Evolutionary conservation across 1,140 invertebrate genomes (phyloP), one percentile per base, ranked within the genome.

Genomic region (Drosophila busckii): DNA sequence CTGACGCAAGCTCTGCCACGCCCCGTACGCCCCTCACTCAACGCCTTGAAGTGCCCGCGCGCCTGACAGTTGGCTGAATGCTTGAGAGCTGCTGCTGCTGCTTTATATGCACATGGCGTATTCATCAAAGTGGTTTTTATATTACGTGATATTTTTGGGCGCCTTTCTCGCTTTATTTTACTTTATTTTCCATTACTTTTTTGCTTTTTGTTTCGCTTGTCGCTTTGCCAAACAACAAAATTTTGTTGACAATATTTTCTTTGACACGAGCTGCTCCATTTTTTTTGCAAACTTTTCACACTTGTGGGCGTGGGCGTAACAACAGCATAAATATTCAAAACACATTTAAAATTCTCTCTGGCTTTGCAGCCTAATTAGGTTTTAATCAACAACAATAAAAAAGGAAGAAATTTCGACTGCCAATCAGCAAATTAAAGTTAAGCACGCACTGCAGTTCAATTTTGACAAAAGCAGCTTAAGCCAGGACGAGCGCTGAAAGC

Each of bases 71-170:
- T 37, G 42, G 49, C 41, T 54, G 44, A 31, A 45, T 56, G 41
- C 22, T 60, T 55, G 69, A 64, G 41, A 49, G 63, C 56, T 28
- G 45, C 19, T 40, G 16, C 19, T 55, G 55, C 66, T 82, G 65
- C 53, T 82, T 82, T 70, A 70, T 82, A 80, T 80, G 75, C 75
- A 82, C 65, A 62, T 50, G 56, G 78, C 78, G 78, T 84, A 84
- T 84, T 78, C 78, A 84, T 84, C 78, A 84, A 84, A 84, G 78
- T 84, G 78, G 71, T 80, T 84, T 84, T 84, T 78, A 67, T 84
- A 80, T 82, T 80, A 80, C 75, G 75, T 80, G 75, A 82, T 82
- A 82, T 82, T 80, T 80, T 82, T 42, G 42, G 60, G 55, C 67
- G 73, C 62, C 71, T 73, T 63, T 68, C 65, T 65, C 53, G 37